Percentiles rank a stretch among this genome's conserved stretches.
These are phyloP conservation scores for Trinectes maculatus DNA, from an alignment of 2,113 vertebrate species.

Conservation along the genomic window DNA sequence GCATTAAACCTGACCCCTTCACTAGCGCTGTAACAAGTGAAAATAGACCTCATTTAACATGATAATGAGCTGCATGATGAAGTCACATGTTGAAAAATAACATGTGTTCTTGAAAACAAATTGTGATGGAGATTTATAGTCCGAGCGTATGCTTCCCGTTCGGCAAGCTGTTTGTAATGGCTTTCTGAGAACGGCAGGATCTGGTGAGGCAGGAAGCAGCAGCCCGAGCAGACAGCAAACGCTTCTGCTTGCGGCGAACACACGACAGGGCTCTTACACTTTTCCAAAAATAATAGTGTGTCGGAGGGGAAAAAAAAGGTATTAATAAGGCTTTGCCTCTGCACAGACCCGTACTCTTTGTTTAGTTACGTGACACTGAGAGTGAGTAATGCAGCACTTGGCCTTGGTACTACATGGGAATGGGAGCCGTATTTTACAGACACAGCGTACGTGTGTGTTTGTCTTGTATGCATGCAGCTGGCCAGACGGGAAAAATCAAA, in stretches of 20 bases:
- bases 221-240: not conserved
- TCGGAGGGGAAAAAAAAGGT: not conserved
- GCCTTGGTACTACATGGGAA: constrained; percentile 31
- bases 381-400: constrained; percentile 55
- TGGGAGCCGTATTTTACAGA: constrained; percentile 20
- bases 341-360: constrained; percentile 29
- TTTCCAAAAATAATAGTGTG: constrained; percentile 14
- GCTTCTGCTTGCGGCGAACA: constrained; percentile 3
- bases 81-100: not conserved
- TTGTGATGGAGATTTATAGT: constrained; percentile 5
- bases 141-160: not conserved
- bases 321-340: constrained; percentile 32
- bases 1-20: not conserved
- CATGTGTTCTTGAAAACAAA: constrained; percentile 1
- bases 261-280: constrained; percentile 17
- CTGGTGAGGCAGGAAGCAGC: constrained; percentile 12
- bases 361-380: constrained; percentile 26
- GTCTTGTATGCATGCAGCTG: constrained; percentile 18
- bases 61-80: constrained; percentile 34
- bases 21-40: constrained; percentile 1
- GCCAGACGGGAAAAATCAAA: constrained; percentile 14
- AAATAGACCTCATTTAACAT: constrained; percentile 30
- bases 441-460: constrained; percentile 10
- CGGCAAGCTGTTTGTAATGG: constrained; percentile 5
- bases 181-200: constrained; percentile 13